A percentile compares a stretch with the other conserved stretches of the same genome.
Evolutionary conservation across 2,888 invertebrate species (phyloP).

Genomic region (Cataglyphis altisquamis): DNA sequence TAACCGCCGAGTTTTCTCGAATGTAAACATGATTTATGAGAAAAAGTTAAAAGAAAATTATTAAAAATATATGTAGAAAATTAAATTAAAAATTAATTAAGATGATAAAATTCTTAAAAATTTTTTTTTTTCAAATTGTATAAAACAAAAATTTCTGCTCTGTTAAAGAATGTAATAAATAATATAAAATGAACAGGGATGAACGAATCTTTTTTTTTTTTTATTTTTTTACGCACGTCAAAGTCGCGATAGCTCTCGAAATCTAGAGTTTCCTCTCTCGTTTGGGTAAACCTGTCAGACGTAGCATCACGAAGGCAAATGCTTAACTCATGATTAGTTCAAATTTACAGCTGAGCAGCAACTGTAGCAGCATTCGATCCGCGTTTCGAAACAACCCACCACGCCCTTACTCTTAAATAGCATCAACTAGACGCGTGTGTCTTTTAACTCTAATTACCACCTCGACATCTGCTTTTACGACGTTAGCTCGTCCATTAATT

Average conservation of each 20-base stretch:
- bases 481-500: constrained; percentile 60
- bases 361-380: constrained; percentile 43
- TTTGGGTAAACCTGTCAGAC: constrained; percentile 51
- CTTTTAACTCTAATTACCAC: constrained; percentile 68
- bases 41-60: not conserved
- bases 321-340: constrained; percentile 53
- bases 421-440: constrained; percentile 55
- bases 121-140: not conserved
- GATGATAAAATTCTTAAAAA: not conserved
- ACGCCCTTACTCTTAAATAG: constrained; percentile 39
- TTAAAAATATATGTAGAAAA: not conserved
- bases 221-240: not conserved
- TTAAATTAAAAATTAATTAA: not conserved
- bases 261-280: constrained; percentile 45
- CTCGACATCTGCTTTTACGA: constrained; percentile 65
- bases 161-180: not conserved
- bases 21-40: constrained; percentile 25
- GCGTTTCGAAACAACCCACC: constrained; percentile 57
- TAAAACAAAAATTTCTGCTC: not conserved
- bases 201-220: not conserved
- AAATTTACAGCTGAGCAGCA: constrained; percentile 56
- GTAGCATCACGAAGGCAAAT: constrained; percentile 11
- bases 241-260: constrained; percentile 51
- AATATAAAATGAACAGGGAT: not conserved
- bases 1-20: constrained; percentile 38